phyloP scores from a whole-genome alignment of 2,888 invertebrate species.

The Steinernema carpocapsae region DNA sequence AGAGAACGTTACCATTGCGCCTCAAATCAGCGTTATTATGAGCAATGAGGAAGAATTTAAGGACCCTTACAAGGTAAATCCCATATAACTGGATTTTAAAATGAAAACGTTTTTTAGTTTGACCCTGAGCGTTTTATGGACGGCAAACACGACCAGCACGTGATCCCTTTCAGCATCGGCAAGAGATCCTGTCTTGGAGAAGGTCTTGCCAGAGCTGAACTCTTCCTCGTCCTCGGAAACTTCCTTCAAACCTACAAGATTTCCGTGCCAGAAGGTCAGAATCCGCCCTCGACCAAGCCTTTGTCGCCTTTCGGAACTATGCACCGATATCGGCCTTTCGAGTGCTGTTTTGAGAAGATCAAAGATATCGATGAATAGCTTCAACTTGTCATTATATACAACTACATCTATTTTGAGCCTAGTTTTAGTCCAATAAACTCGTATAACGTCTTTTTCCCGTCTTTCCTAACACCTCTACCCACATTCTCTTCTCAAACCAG shows the following conservation, averaged over 20 bases:
- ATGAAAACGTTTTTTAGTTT: constrained; percentile 39
- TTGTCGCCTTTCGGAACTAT: neutral
- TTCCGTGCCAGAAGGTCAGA: constrained; percentile 14
- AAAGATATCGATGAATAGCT: neutral
- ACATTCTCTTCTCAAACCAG: neutral
- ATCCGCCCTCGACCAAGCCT: neutral
- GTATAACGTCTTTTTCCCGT: too few relatives aligned
- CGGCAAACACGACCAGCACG: constrained; percentile 42
- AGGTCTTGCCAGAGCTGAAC: constrained; percentile 38
- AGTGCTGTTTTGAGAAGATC: neutral
- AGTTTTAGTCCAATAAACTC: too few relatives aligned
- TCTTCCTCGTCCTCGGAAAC: constrained; percentile 32
- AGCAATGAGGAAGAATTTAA: constrained; percentile 42
- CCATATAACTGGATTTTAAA: neutral
- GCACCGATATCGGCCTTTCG: constrained; percentile 1
- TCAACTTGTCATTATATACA: too few relatives aligned
- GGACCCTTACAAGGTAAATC: constrained; percentile 44
- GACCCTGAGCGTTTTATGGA: constrained; percentile 51
- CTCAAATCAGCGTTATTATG: constrained; percentile 47
- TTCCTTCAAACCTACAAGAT: constrained; percentile 13
- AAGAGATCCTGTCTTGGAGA: constrained; percentile 53
- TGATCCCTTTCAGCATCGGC: constrained; percentile 56
- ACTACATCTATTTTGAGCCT: too few relatives aligned
- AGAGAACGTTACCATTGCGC: constrained; percentile 45
- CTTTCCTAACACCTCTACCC: too few relatives aligned